Evolutionary conservation across 2,888 invertebrate genomes (phyloP), one percentile per base, ranked within the genome.

Genomic region (Microplitis manilae): DNA sequence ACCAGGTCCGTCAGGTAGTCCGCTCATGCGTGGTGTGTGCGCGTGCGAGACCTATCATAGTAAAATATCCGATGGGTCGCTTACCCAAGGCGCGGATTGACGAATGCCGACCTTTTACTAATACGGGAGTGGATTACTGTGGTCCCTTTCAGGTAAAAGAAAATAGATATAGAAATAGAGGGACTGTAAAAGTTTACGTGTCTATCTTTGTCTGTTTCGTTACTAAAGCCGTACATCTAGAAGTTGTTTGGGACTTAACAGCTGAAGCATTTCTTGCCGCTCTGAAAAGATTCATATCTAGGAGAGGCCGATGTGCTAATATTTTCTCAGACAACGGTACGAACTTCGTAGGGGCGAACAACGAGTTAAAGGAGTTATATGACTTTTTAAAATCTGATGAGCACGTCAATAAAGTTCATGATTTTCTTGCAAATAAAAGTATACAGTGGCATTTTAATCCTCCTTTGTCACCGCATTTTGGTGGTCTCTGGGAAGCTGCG

Each of bases 381-480:
- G 20, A 6, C 1, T 20, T 75, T 7, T 7, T 75, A 0, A 61
- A 69, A 5, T 20, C 30, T 4, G 15, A 69, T 1, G 40, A 13
- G 7, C 7, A n/a, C 39, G 2, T 65, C 15, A 2, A 65, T 6
- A 68, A 8, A 8, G 9, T 20, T 50, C 50, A 7, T 50, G 38
- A 62, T 17, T 70, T 39, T 30, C 6, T 41, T 15, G 6, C 41
- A 7, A 1, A 39, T 6, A 13, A 39, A 2, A 62, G 41, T 15
- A 73, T 77, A 5, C 1, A 13, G 6, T 77, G 72, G 68, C 50
- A 73, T 39, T 77, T 77, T 39, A 68, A 61, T 39, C 77, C 73
- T 15, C 72, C 73, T 6, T 13, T 67, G 40, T 77, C 82, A 1
- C 83, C 84, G 0, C 81, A 85, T 70, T 84, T 85, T 50, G 86